Evolutionary conservation across 1,140 invertebrate genomes (phyloP).

Genomic region (Rhyacophila brunnea): DNA sequence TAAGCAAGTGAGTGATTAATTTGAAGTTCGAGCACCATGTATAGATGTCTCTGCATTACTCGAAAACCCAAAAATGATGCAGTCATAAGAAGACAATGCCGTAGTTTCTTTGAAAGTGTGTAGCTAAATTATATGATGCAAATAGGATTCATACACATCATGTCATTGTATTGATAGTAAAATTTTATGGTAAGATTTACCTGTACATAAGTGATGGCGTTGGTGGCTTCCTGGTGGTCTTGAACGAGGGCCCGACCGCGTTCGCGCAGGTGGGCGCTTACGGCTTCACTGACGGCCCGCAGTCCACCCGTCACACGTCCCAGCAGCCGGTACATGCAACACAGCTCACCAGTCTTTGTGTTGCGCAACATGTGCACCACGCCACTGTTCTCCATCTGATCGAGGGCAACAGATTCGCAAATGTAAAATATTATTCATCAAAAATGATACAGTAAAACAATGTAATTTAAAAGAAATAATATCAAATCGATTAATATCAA

Average conservation of each 20-base stretch:
- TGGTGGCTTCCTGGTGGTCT: conserved; percentile 82
- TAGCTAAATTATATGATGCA: not conserved
- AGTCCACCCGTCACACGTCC: conserved; percentile 87
- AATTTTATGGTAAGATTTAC: conserved; percentile 47
- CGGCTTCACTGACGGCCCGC: conserved; percentile 92
- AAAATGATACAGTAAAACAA: too few species aligned
- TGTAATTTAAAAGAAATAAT: too few species aligned
- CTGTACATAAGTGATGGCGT: conserved; percentile 95
- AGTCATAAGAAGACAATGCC: too few species aligned
- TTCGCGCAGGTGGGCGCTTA: conserved; percentile 91
- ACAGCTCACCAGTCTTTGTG: conserved; percentile 93
- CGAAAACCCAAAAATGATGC: too few species aligned
- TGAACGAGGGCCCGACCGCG: conserved; percentile 92
- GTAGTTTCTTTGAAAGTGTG: too few species aligned
- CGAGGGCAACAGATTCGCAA: not conserved
- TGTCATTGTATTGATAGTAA: not conserved
- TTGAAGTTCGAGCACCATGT: too few species aligned
- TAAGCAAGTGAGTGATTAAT: too few species aligned
- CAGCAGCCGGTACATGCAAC: conserved; percentile 97
- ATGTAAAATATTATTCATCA: too few species aligned
- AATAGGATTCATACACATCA: not conserved
- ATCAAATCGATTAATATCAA: too few species aligned
- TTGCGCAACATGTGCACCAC: conserved; percentile 98
- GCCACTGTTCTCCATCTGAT: conserved; percentile 96
- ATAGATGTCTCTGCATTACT: too few species aligned